Percentiles rank a stretch among this genome's conserved stretches.
phyloP scores from a whole-genome alignment of 30 jellyfish, hydroid and myxozoan species.

The Cassiopea xamachana region DNA sequence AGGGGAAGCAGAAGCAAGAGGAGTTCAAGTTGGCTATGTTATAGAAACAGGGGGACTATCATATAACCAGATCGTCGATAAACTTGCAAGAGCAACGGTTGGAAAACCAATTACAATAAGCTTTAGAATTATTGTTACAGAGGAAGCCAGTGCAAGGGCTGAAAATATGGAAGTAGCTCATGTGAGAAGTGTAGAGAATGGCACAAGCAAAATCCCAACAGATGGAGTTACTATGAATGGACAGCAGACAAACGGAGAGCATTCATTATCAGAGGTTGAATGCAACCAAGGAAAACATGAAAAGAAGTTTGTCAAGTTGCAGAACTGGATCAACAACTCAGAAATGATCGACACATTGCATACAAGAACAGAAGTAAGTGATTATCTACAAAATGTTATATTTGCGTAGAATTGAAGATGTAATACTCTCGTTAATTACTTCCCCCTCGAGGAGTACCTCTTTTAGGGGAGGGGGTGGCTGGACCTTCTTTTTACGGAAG shows the following conservation, averaged over 20 bases:
- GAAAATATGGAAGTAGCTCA: conserved; percentile 4
- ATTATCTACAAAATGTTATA: background rate
- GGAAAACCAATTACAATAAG: conserved; percentile 56
- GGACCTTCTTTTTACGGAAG: too few relatives aligned
- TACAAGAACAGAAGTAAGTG: conserved; percentile 10
- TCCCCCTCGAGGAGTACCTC: too few relatives aligned
- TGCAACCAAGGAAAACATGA: background rate
- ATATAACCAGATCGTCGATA: conserved; percentile 44
- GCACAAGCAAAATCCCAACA: background rate
- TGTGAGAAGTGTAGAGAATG: background rate
- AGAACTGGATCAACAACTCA: conserved; percentile 20
- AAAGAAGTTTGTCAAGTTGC: conserved; percentile 6
- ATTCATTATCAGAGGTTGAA: background rate
- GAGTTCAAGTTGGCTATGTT: conserved; percentile 71
- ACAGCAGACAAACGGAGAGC: background rate
- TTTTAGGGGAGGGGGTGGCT: too few relatives aligned
- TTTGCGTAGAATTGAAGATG: too few relatives aligned
- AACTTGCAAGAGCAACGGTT: conserved; percentile 58
- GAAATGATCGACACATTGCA: conserved; percentile 49
- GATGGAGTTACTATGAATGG: background rate
- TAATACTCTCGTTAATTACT: too few relatives aligned
- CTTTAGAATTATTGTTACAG: conserved; percentile 11
- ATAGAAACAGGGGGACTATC: conserved; percentile 52
- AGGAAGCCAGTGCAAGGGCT: conserved; percentile 4
- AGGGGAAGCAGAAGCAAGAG: conserved; percentile 80